Base-by-base conservation (phyloP, 2,797 vertebrate species). In the Enteromius fasciolatus region DNA sequence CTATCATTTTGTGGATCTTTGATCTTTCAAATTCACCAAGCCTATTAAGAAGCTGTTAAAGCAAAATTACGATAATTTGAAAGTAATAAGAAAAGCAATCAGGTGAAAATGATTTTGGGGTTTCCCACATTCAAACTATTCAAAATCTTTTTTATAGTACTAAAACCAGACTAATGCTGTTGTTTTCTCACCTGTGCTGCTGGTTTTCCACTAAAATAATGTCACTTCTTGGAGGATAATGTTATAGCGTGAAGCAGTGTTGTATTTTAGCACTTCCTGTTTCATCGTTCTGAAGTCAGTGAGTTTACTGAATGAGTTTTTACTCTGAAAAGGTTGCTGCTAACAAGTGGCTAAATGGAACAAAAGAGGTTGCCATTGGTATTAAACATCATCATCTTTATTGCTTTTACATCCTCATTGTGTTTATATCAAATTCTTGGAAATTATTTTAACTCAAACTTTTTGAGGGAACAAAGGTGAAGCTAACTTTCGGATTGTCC, bases 51-150 rank as follows among this genome's bases (percentile, higher is more conserved):
- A 14, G 18, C 41, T 12, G 20, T 50, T 81, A 23, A 61, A 50
- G 28, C 41, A 18, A 64, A 48, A 73, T 39, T 20, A 20, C 18
- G 20, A 64, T 81, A 8, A 73, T 64, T 64, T 73, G 31, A 81
- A 48, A 72, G 68, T 80, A 33, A 48, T 61, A 36, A 63, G 54
- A 48, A 63, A 75, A 74, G 20, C 50, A 72, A 70, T 59, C 23
- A 44, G 59, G 67, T 48, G 18, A 48, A 81, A 64, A 20, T 10
- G 1, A 25, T 18, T 63, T 46, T 36, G 17, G 41, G 41, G 20
- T 50, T 63, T 73, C 68, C 41, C 68, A 72, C 68, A 73, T 14
- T n/a, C 39, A 78, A 14, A 36, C 25, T 59, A 15, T 79, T 28
- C 9, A 59, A 44, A 61, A 57, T 12, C 12, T 1, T 79, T 44